Base-by-base conservation (phyloP, 92 coral and sea anemone genomes). In the Chrysogorgia sp. region DNA sequence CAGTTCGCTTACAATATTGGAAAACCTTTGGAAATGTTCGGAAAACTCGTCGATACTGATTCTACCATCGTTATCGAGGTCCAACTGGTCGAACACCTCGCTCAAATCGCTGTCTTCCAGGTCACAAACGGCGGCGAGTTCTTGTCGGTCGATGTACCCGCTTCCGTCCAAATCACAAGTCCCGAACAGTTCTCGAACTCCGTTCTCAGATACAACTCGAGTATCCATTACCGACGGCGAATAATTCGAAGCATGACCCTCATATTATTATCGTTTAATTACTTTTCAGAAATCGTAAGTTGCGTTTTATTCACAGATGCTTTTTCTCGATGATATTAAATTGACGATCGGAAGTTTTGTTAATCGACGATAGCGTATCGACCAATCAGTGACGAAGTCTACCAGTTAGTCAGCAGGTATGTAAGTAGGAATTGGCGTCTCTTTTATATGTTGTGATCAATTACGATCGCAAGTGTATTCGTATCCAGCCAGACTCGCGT, bases 61-160 rank as follows among this genome's bases (percentile, higher is more conserved):
- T 70, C 92, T 79, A 1, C 98, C 98, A 81, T 93, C 98, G 19
- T 69, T 75, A 43, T 93, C 98, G 37, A 88, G 92, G 69, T 93
- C 98, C 29, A 93, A 94, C 69, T 72, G 91, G 59, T 89, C 82
- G 68, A 93, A 93, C 49, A 93, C 90, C 70, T 91, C 98, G 21
- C 91, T 91, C 28, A 93, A 86, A 66, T 91, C 96, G 12, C 85
- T 87, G 15, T 92, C 90, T 78, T 93, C 96, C 65, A 93, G 77
- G 53, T 93, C 98, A 81, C 98, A 93, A 43, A 93, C 98, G 64
- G 98, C 98, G 33, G 98, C 98, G 40, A 93, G 87, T 76, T 93
- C 98, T 17, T 89, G 86, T 49, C 89, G 64, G 82, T 93, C 98
- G 45, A 93, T 93, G 21, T 85, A 93, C 40, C 98, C 98, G 83